Conservation (phyloP, 2,113 vertebrate species). For the Neopipo cinnamomea region DNA sequence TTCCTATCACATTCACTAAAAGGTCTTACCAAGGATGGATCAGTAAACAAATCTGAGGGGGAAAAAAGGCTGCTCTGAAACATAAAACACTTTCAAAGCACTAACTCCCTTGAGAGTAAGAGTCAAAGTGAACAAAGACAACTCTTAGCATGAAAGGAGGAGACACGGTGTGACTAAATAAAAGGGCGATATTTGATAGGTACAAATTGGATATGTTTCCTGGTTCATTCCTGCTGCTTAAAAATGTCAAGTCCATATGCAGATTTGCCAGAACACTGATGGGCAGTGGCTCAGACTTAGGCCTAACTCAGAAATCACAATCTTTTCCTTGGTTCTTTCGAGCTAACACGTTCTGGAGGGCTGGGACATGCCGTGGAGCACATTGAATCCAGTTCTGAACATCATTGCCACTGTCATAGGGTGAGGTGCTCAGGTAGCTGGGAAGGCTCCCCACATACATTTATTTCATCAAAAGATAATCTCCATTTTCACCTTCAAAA, state of each 20-base stretch:
- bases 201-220: conserved; percentile 38
- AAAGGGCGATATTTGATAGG: conserved; percentile 44
- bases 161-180: conserved; percentile 30
- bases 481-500: conserved; percentile 77
- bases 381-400: background rate
- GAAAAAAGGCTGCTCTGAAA: conserved; percentile 51
- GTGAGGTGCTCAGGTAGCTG: background rate
- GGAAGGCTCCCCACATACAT: background rate
- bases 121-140: conserved; percentile 62
- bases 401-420: background rate
- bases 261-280: background rate
- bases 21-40: conserved; percentile 57
- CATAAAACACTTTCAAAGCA: conserved; percentile 49
- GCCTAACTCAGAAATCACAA: background rate
- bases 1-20: conserved; percentile 63
- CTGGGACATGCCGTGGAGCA: background rate
- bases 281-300: background rate
- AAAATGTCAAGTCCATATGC: background rate
- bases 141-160: conserved; percentile 30
- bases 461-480: conserved; percentile 72
- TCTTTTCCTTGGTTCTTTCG: background rate
- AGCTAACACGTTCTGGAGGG: background rate
- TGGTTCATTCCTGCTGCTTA: conserved; percentile 18
- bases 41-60: conserved; percentile 56
- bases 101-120: conserved; percentile 1